phyloP scores from a whole-genome alignment of 2,888 invertebrate species.

The Acanthosepion esculentum region DNA sequence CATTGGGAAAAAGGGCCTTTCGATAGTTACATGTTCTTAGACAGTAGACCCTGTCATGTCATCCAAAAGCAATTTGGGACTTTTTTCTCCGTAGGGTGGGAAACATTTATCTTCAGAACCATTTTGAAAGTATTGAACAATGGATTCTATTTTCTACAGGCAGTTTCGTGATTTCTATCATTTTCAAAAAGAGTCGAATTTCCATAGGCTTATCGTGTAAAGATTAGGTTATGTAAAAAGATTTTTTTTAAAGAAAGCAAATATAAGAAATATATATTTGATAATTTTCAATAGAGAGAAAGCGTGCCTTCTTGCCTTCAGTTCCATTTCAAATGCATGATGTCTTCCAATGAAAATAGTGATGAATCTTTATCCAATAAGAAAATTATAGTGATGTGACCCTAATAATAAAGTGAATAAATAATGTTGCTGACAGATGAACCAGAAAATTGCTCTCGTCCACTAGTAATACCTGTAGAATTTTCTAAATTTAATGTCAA shows the following conservation, averaged over 20 bases:
- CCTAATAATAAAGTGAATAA: neutral
- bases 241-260: neutral
- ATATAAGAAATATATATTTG: neutral
- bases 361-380: neutral
- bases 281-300: neutral
- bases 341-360: neutral
- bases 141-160: neutral
- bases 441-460: neutral
- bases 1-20: neutral
- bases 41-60: neutral
- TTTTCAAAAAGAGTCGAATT: neutral
- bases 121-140: conserved; percentile 33
- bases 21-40: neutral
- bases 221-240: neutral
- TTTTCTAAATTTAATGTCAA: neutral
- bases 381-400: neutral
- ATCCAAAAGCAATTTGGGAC: neutral
- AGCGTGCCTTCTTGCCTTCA: neutral
- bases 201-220: neutral
- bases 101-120: neutral
- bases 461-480: neutral
- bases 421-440: neutral
- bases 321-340: neutral
- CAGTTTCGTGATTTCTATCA: neutral
- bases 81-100: neutral